These are phyloP conservation scores for Glaucomys volans DNA, from an alignment of 2,113 vertebrate genomes.

Conservation along the genomic window DNA sequence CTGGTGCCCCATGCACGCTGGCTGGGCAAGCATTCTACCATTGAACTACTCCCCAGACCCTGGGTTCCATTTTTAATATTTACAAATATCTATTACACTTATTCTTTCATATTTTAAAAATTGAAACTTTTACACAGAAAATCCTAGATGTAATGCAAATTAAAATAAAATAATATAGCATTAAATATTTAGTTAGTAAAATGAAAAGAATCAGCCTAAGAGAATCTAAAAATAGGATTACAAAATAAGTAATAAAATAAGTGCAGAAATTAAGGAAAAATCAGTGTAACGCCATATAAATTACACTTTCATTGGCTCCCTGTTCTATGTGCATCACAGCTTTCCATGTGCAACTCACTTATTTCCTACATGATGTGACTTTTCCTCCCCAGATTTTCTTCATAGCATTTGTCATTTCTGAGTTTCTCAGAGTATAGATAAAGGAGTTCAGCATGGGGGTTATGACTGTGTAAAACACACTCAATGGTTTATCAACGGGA, in stretches of 20 bases:
- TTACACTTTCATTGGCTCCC: background rate
- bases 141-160: background rate
- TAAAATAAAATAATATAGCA: background rate
- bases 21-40: too few species aligned
- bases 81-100: background rate
- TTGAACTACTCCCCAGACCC: too few species aligned
- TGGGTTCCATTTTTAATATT: background rate
- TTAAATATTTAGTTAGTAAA: background rate
- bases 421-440: conserved; percentile 70
- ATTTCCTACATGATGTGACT: background rate
- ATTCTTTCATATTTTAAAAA: background rate
- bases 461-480: background rate
- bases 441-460: conserved; percentile 58
- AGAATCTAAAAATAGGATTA: background rate
- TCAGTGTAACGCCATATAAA: background rate
- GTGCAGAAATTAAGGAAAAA: background rate
- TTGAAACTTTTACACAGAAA: background rate
- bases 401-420: conserved; percentile 68
- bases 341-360: background rate
- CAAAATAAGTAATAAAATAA: background rate
- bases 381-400: conserved; percentile 43
- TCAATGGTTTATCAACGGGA: conserved; percentile 30
- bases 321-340: background rate
- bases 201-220: background rate
- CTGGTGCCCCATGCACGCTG: too few species aligned